phyloP scores from a whole-genome alignment of 1,140 invertebrate genomes.

The Tenebrio molitor region DNA sequence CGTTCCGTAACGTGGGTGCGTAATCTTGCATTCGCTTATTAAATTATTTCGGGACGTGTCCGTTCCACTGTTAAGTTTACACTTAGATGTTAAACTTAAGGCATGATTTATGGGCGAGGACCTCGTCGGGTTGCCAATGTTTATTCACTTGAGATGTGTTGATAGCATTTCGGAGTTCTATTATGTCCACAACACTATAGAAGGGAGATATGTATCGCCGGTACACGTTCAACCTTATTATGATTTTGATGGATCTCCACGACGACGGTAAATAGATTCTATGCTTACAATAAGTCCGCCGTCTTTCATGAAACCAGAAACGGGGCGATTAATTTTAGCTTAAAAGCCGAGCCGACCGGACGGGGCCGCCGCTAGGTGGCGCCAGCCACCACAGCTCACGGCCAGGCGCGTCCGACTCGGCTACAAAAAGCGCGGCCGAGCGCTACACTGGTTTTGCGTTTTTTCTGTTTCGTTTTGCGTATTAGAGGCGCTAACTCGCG shows the following conservation, averaged over 20 bases:
- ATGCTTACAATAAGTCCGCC: slow-evolving; percentile 29
- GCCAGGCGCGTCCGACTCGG: too few species aligned
- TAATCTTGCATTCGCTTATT: slow-evolving; percentile 23
- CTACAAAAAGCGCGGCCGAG: too few species aligned
- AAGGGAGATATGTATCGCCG: slow-evolving; percentile 31
- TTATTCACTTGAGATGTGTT: slow-evolving; percentile 39
- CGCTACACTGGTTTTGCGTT: too few species aligned
- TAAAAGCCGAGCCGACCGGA: background rate
- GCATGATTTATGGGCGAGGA: slow-evolving; percentile 29
- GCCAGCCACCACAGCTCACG: too few species aligned
- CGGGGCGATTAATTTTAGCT: slow-evolving; percentile 25
- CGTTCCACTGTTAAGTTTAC: slow-evolving; percentile 17
- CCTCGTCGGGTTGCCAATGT: slow-evolving; percentile 35
- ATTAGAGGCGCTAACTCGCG: too few species aligned
- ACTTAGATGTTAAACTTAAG: slow-evolving; percentile 8
- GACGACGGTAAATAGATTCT: slow-evolving; percentile 34
- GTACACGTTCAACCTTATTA: slow-evolving; percentile 36
- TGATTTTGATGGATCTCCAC: slow-evolving; percentile 36
- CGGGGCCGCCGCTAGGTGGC: too few species aligned
- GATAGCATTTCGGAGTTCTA: slow-evolving; percentile 30
- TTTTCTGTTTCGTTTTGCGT: too few species aligned
- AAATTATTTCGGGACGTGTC: slow-evolving; percentile 28
- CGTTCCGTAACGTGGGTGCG: too few species aligned
- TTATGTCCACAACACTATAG: slow-evolving; percentile 27
- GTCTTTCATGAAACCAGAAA: slow-evolving; percentile 17